Evolutionary conservation across 2,113 vertebrate genomes (phyloP), one percentile per base, ranked within the genome.

Genomic region (Oreotrochilus melanogaster): DNA sequence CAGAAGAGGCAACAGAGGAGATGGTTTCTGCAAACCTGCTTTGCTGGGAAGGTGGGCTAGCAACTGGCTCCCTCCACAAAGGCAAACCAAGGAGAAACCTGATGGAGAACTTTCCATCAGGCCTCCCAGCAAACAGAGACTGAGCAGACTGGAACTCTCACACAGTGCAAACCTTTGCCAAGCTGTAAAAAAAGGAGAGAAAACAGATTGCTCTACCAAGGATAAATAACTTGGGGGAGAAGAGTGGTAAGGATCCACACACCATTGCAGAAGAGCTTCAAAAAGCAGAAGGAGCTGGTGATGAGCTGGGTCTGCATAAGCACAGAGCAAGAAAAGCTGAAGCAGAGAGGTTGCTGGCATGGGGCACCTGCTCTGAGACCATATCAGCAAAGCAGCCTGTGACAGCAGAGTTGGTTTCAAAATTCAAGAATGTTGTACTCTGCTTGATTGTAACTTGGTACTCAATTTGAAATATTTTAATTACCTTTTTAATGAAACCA

Each of bases 391-490:
- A 50, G 33, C 62, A 64, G 19, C 71, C 75, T 1, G 0, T 15
- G 23, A 47, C 37, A 71, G 87, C 60, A 58, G 47, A 24, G 37
- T 24, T 87, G 80, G 60, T 16, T 71, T 84, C 76, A 74, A 39
- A 71, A 27, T n/a, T 42, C 53, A 18, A 16, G 21, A 71, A 48
- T 5, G 3, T 78, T 74, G 12, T 3, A 50, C 24, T 74, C 60
- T 50, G 72, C 61, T 43, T 23, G n/a, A 71, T 60, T 33, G 0
- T 48, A 75, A 67, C 69, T 92, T 51, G 24, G n/a, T 65, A 35
- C 53, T 95, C 65, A 4, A 72, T 69, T 9, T 33, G 70, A 84
- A 95, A 37, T 71, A 89, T 11, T 95, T 84, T 86, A 86, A 90
- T 95, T 88, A 70, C 28, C 53, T 81, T 86, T 91, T 60, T 67